A percentile compares a stretch with the other conserved stretches of the same genome.
Conservation (phyloP, 2,888 invertebrate genomes). For the Uloborus plumipes region DNA sequence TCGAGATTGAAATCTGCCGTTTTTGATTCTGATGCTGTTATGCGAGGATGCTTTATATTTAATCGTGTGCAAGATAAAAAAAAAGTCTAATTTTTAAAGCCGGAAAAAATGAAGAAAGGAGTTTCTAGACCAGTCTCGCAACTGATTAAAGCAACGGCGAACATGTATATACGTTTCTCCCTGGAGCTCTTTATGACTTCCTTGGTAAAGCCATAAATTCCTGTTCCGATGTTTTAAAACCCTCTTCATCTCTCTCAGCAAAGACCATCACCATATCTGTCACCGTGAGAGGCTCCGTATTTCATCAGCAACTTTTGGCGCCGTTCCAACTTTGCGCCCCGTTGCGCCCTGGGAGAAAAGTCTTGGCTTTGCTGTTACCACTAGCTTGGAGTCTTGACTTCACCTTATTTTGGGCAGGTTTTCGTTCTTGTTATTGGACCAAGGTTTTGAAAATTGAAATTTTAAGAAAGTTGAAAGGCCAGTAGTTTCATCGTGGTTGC, state of each 20-base stretch:
- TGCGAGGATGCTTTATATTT: slow-evolving; percentile 13
- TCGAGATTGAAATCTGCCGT: neutral
- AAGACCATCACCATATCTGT: slow-evolving; percentile 61
- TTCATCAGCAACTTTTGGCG: slow-evolving; percentile 55
- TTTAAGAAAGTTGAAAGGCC: too few species aligned
- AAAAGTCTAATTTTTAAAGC: neutral
- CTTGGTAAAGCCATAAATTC: slow-evolving; percentile 57
- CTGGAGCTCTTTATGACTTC: slow-evolving; percentile 57
- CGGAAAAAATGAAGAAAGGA: neutral
- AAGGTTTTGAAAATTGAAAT: too few species aligned
- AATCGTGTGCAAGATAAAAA: slow-evolving; percentile 1
- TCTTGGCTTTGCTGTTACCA: slow-evolving; percentile 29
- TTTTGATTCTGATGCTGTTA: neutral
- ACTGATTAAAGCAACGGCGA: neutral
- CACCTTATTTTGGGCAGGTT: too few species aligned
- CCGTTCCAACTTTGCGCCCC: slow-evolving; percentile 58
- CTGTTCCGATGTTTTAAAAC: slow-evolving; percentile 60
- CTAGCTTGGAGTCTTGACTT: slow-evolving; percentile 8
- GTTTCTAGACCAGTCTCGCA: too few species aligned
- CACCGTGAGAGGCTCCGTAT: slow-evolving; percentile 56
- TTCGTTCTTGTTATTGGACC: too few species aligned
- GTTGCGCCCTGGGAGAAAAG: slow-evolving; percentile 27
- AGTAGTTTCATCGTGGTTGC: too few species aligned
- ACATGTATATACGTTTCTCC: slow-evolving; percentile 10
- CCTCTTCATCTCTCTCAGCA: slow-evolving; percentile 54